Evolutionary conservation across 2,113 vertebrate genomes (phyloP).

Genomic region (Indicator maculatus): DNA sequence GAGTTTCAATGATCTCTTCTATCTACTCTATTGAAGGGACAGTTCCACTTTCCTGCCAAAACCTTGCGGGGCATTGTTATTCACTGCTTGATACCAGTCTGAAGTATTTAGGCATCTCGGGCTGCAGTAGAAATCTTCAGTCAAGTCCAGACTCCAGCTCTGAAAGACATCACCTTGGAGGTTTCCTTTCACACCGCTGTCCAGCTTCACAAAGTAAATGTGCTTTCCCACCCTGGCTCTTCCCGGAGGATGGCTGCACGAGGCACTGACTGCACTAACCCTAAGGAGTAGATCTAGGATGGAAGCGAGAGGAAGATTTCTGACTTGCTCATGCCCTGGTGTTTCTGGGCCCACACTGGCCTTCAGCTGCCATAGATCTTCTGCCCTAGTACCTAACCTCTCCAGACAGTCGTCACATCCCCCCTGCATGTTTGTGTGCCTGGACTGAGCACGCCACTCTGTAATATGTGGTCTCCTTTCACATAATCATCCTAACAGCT

Average conservation of each 20-base stretch:
- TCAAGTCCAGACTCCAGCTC: conserved; percentile 60
- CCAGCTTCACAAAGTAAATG: conserved; percentile 68
- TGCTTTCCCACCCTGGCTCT: neutral
- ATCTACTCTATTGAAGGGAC: conserved; percentile 65
- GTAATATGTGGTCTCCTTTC: neutral
- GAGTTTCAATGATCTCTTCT: conserved; percentile 60
- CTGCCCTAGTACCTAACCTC: neutral
- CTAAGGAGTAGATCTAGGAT: neutral
- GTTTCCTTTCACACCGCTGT: conserved; percentile 67
- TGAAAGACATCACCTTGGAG: conserved; percentile 61
- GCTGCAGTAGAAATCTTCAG: conserved; percentile 56
- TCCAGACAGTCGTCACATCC: neutral
- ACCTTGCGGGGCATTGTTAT: conserved; percentile 61
- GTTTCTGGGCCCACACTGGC: neutral
- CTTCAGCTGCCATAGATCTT: neutral
- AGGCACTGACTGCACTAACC: conserved; percentile 50
- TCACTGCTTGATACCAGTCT: conserved; percentile 68
- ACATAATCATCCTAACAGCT: conserved; percentile 42
- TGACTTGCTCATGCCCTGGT: neutral
- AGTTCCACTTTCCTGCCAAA: conserved; percentile 61
- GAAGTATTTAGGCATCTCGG: conserved; percentile 70
- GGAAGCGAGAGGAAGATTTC: conserved; percentile 28
- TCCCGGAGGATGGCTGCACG: neutral
- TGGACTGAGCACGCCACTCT: neutral
- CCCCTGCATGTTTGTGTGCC: neutral